Conservation (phyloP, 2,888 invertebrate genomes). For the Synanthedon myopaeformis region DNA sequence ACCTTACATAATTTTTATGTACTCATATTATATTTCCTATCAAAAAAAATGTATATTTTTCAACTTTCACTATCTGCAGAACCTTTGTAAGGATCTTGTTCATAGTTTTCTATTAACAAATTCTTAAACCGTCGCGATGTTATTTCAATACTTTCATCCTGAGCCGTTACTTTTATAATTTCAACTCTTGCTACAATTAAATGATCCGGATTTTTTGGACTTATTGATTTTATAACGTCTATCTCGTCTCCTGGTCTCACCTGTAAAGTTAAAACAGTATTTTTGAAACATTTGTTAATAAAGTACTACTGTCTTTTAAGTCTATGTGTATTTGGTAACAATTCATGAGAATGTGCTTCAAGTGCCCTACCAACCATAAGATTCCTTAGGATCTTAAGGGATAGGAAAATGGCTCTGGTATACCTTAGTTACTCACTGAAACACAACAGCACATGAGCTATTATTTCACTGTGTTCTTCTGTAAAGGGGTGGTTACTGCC, state of each 20-base stretch:
- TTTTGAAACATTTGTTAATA: slow-evolving; percentile 72
- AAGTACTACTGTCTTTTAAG: too few species aligned
- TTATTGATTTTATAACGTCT: slow-evolving; percentile 78
- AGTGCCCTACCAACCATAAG: too few species aligned
- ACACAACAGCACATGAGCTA: too few species aligned
- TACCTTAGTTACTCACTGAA: too few species aligned
- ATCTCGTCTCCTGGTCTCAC: slow-evolving; percentile 79
- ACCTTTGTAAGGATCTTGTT: slow-evolving; percentile 58
- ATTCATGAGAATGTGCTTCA: too few species aligned
- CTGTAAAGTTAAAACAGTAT: slow-evolving; percentile 37
- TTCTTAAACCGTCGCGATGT: slow-evolving; percentile 77
- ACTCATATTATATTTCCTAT: background rate
- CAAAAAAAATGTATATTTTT: background rate
- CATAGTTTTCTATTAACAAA: slow-evolving; percentile 80
- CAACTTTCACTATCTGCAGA: slow-evolving; percentile 14
- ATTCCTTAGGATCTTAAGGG: too few species aligned
- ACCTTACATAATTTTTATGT: background rate
- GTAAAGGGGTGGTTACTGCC: too few species aligned
- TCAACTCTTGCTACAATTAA: slow-evolving; percentile 77
- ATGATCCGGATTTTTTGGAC: slow-evolving; percentile 76
- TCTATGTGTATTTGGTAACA: too few species aligned
- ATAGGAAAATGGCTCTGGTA: too few species aligned
- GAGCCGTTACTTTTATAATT: slow-evolving; percentile 64
- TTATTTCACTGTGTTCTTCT: too few species aligned
- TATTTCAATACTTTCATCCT: slow-evolving; percentile 69